A percentile compares a stretch with the other conserved stretches of the same genome.
phyloP scores from a whole-genome alignment of 2,888 invertebrate genomes.

The Cosmia pyralina region DNA sequence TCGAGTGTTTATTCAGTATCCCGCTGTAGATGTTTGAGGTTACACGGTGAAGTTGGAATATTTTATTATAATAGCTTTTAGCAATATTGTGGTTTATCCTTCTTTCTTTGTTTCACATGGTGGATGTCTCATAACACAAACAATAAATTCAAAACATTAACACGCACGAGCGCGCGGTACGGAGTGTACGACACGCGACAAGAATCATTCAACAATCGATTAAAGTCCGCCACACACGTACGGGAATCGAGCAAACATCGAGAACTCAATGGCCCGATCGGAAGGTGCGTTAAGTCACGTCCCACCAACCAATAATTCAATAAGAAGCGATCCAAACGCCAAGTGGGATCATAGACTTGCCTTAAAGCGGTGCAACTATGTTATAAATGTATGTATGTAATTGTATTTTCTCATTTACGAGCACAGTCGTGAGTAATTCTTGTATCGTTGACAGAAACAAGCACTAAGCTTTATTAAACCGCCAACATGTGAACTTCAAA shows the following conservation, averaged over 20 bases:
- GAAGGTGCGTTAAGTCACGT: slow-evolving; percentile 79
- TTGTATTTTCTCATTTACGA: slow-evolving; percentile 2
- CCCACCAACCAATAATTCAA: slow-evolving; percentile 83
- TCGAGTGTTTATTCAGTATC: slow-evolving; percentile 66
- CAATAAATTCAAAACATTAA: slow-evolving; percentile 67
- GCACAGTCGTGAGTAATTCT: slow-evolving; percentile 1
- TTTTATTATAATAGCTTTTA: slow-evolving; percentile 53
- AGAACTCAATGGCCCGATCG: slow-evolving; percentile 78
- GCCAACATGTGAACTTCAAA: slow-evolving; percentile 44
- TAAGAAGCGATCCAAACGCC: slow-evolving; percentile 81
- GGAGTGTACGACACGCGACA: slow-evolving; percentile 72
- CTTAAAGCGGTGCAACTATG: slow-evolving; percentile 48
- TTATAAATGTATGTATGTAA: slow-evolving; percentile 50
- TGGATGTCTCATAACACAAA: slow-evolving; percentile 57
- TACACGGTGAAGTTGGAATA: slow-evolving; percentile 57
- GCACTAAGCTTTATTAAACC: slow-evolving; percentile 37
- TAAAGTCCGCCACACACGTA: slow-evolving; percentile 83
- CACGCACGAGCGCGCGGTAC: slow-evolving; percentile 68
- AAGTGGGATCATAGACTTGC: slow-evolving; percentile 76
- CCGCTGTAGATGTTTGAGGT: slow-evolving; percentile 66
- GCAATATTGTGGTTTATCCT: slow-evolving; percentile 27
- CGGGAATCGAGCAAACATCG: slow-evolving; percentile 82
- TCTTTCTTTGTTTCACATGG: slow-evolving; percentile 41
- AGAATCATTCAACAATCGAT: slow-evolving; percentile 83
- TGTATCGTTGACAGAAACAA: slow-evolving; percentile 3